These are phyloP conservation scores for Cromileptes altivelis DNA, from an alignment of 2,113 vertebrate species.

Conservation along the genomic window DNA sequence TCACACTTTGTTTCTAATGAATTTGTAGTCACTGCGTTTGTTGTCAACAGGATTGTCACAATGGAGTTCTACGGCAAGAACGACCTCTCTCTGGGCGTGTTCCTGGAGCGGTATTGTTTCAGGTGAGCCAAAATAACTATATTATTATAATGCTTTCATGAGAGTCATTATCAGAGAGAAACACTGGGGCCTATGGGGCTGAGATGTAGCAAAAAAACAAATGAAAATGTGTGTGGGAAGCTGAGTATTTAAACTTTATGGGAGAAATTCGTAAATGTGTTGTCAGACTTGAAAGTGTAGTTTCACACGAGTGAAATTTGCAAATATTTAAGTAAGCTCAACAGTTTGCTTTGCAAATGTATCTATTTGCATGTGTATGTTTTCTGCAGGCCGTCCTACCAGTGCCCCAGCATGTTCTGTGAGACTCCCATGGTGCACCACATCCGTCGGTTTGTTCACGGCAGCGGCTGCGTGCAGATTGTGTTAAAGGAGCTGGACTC, in stretches of 20 bases:
- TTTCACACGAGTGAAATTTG: too few species aligned
- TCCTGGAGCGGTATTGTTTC: conserved; percentile 98
- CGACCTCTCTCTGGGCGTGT: conserved; percentile 96
- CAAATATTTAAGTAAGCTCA: background rate
- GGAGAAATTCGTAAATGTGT: too few species aligned
- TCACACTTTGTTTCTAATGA: background rate
- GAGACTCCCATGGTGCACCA: conserved; percentile 99
- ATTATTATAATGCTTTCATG: background rate
- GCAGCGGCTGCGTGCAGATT: conserved; percentile 98
- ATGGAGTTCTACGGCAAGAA: conserved; percentile 99
- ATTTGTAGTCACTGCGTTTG: background rate
- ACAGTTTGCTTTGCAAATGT: background rate
- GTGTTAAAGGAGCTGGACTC: conserved; percentile 98
- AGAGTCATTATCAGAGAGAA: too few species aligned
- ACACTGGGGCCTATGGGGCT: too few species aligned
- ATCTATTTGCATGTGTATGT: background rate
- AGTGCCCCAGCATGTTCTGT: conserved; percentile 97
- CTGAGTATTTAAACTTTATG: too few species aligned
- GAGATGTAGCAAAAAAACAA: too few species aligned
- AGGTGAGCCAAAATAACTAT: conserved; percentile 83
- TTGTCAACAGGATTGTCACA: conserved; percentile 93
- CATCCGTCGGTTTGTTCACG: conserved; percentile 96
- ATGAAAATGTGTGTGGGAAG: background rate
- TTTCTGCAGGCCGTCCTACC: conserved; percentile 91
- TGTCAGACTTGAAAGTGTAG: background rate